Evolutionary conservation across 2,797 vertebrate genomes (phyloP), one percentile per base, ranked within the genome.

Genomic region (Myioborus miniatus): DNA sequence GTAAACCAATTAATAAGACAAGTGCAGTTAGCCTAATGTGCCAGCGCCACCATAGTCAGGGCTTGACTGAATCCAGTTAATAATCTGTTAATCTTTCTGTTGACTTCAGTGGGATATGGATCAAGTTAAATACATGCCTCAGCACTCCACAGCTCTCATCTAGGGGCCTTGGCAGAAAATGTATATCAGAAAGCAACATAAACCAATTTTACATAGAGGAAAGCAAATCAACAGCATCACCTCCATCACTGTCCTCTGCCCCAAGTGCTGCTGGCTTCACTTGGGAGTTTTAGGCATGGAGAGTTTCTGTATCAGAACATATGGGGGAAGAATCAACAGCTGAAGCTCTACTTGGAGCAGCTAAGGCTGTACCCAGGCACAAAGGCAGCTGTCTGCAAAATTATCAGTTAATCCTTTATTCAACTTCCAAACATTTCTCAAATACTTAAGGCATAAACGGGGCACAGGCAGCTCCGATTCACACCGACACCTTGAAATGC

Each of bases 361-460:
- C 77, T 69, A 34, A 63, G 34, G 74, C 20, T 80, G 52, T 29
- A 83, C 19, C 17, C 18, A 12, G 44, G 43, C 64, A 82, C 59
- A 79, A 83, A 71, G 27, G 47, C 68, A 89, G 77, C 72, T 80
- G 88, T 67, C 79, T 68, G 80, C 75, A 93, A 90, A 95, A 93
- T 93, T 83, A 95, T 75, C 85, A 92, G 69, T 90, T 95, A 89
- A 94, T 95, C 87, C 80, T 94, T 90, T 75, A 79, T 75, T 93
- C 70, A 63, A 83, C 94, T 83, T 90, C 91, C 85, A 83, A 96
- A 90, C 80, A 94, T 93, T 95, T 93, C 94, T 91, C 36, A 79
- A 88, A 94, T 60, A 72, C 39, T 74, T 79, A 88, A 56, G 16
- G 12, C 55, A 60, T 39, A 58, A 69, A 59, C 0, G 3, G 32